Base-by-base conservation (phyloP, 2,888 invertebrate genomes). In the Ormyrus rosae region DNA sequence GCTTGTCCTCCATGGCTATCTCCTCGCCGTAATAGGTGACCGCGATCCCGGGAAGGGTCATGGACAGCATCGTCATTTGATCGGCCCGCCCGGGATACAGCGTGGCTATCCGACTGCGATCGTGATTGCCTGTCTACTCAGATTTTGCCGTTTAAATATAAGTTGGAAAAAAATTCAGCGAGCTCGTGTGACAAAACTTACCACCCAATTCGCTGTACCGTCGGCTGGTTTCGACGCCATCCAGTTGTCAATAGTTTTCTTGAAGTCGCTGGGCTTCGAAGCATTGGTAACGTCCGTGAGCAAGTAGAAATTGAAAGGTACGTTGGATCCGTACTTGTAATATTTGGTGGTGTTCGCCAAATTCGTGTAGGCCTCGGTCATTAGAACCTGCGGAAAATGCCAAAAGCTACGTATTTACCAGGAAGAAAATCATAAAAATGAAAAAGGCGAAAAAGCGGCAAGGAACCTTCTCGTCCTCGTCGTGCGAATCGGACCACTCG, bases 21-120 rank as follows among this genome's bases (percentile, higher is more conserved):
- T 96, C 96, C 86, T 96, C 96, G 6, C 96, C 96, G 92, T 98
- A 96, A 87, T 98, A 98, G 0, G 96, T 95, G 6, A 97, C 94
- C 34, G 95, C 94, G 6, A 96, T 93, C 61, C 98, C 98, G 2
- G 97, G 97, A 74, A 98, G 91, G 11, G 97, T 92, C 87, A 96
- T 92, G 13, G 94, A 91, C 75, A 98, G 89, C 95, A 97, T 96
- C 88, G 96, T 96, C 86, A 97, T 93, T 11, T 95, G 95, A 89
- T 97, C 96, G 0, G 95, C 93, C 84, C 95, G 91, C 76, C 93
- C 92, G 6, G 87, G 95, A 82, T 93, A 94, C 84, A 96, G 92
- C 0, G 95, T 93, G 0, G 94, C 95, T 13, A 94, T 93, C 84
- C 96, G 92, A 61, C 91, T 92, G 69, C 94, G 93, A 87, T 96